Base-by-base conservation (phyloP, 2,888 invertebrate species). In the Stegophylla sp. region DNA sequence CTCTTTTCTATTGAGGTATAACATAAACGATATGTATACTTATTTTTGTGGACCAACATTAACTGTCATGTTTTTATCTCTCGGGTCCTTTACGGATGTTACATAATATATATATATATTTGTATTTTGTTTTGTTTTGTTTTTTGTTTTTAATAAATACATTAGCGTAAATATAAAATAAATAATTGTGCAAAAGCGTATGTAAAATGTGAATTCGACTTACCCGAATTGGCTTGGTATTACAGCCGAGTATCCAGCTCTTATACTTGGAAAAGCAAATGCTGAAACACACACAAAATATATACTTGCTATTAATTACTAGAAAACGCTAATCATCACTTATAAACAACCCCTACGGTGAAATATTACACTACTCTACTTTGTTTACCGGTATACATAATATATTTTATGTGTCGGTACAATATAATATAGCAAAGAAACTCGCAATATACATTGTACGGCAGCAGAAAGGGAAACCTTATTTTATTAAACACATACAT, bases 211-310 rank as follows among this genome's bases (percentile, higher is more conserved):
- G 10, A 61, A 41, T 53, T 43, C 1, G 83, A 92, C 94, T 94
- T 89, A 94, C 94, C 94, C 94, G 86, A 94, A 94, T 86, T 93
- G 94, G 84, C 93, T 90, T 82, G 92, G 94, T 85, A 94, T 88
- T 83, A 94, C 91, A 71, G 87, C 89, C 79, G 92, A 94, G 86
- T 94, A 94, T 83, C 93, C 93, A 83, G 93, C 89, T 84, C 94
- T 90, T 83, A 94, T 91, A 83, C 93, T 92, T 75, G 93, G 91
- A 86, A 92, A 91, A 85, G 91, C 90, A 87, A 91, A 92, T 86
- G 91, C 92, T 91, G 88, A 81, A 88, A 88, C 82, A 84, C 83
- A 84, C 83, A 83, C 76, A 86, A 85, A 86, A 87, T 88, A 87
- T 88, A 88, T 87, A 88, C n/a, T 82, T 63, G 12, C 23, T 17